phyloP scores from a whole-genome alignment of 2,113 vertebrate species.

The Gorsachius goisagi region DNA sequence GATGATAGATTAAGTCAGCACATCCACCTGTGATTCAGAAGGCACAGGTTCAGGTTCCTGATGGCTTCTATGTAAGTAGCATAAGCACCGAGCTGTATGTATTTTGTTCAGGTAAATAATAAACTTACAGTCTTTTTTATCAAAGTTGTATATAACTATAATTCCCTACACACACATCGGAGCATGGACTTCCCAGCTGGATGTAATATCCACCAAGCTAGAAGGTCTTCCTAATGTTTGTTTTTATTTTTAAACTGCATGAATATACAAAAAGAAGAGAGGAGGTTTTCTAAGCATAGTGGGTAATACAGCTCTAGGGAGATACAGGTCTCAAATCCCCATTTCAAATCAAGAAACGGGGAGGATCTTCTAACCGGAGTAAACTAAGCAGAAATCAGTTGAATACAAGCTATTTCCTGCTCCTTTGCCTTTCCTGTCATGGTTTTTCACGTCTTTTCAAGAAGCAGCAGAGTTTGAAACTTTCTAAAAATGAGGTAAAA shows the following conservation, averaged over 20 bases:
- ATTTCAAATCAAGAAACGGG: not conserved
- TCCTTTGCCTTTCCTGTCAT: not conserved
- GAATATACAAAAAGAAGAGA: not conserved
- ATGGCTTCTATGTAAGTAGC: not conserved
- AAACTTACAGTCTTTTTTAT: not conserved
- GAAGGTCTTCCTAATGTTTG: not conserved
- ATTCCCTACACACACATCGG: not conserved
- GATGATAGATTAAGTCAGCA: not conserved
- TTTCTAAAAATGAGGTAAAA: not conserved
- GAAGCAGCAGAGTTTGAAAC: not conserved
- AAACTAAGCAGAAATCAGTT: not conserved
- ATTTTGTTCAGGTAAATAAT: not conserved
- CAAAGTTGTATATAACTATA: not conserved
- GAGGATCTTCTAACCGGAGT: not conserved
- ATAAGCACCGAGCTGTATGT: rapidly evolving
- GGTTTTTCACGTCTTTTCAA: not conserved
- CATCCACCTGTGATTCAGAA: not conserved
- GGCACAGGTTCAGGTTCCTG: not conserved
- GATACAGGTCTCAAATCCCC: not conserved
- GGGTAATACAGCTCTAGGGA: not conserved
- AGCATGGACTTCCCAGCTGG: not conserved
- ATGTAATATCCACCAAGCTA: not conserved
- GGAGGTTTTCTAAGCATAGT: not conserved
- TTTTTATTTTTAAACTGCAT: not conserved
- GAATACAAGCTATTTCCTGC: not conserved